Base-by-base conservation (phyloP, 2,113 vertebrate species). In the Catharus fuscescens region DNA sequence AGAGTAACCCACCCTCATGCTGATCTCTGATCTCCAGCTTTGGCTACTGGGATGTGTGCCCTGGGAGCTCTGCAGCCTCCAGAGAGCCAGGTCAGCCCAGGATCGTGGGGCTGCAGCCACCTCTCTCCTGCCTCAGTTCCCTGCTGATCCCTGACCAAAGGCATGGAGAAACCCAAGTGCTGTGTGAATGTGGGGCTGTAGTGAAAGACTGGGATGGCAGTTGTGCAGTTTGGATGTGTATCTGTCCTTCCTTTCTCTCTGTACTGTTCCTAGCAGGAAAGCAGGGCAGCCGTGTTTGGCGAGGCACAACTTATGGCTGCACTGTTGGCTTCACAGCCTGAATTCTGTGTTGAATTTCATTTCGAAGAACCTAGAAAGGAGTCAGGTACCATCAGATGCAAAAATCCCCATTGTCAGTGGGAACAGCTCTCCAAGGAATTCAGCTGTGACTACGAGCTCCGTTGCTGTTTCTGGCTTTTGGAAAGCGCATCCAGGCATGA, bases 151-250 rank as follows among this genome's bases (percentile, higher is more conserved):
- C 57, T 15, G 34, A 26, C 10, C 90, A 76, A 19, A 17, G 56
- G 29, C 38, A 2, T 0, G 0, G 61, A 74, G 90, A 50, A 60
- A 14, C 18, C 67, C 17, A 24, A 12, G 47, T 9, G 44, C 34
- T 38, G 18, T 26, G 40, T 76, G 71, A n/a, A 24, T 1, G 2
- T 29, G 80, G 44, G 82, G 61, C 12, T 56, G 57, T 19, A 32
- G 69, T 0, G 0, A 5, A 13, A 23, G 9, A 0, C 12, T 53
- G 44, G 70, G 65, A 7, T 38, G n/a, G 53, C 61, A 53, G 26
- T 1, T 3, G 20, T 26, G 18, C 34, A 14, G 61, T 1, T 2
- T 38, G 34, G 32, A 47, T 0, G 1, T 3, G 1, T 2, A 2
- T 50, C 21, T 44, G 8, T 66, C 66, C 53, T 44, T 86, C 53